Evolutionary conservation across 1,140 invertebrate species (phyloP).

Genomic region (Zaprionus inermis): DNA sequence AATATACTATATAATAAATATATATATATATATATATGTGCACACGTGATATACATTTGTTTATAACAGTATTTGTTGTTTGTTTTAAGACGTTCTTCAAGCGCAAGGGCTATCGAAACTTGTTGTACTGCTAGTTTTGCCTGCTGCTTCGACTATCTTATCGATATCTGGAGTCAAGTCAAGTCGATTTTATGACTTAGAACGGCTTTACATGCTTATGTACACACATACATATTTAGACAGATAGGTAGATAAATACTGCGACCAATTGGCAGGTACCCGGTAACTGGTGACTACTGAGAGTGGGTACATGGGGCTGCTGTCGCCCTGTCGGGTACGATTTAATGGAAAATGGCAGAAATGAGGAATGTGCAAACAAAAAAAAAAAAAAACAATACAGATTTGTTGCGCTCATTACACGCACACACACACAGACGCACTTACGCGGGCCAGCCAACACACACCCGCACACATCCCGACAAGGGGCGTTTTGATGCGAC

Average conservation of each 20-base stretch:
- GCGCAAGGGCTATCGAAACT: neutral
- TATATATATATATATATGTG: no score
- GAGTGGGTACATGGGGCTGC: constrained; percentile 11
- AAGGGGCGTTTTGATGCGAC: constrained; percentile 44
- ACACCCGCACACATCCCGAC: constrained; percentile 12
- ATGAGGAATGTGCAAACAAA: constrained; percentile 40
- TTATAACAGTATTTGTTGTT: no score
- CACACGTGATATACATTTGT: no score
- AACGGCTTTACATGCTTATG: neutral
- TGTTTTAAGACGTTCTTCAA: neutral
- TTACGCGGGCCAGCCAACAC: neutral
- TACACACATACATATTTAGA: constrained; percentile 3
- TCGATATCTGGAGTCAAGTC: constrained; percentile 20
- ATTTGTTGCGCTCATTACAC: constrained; percentile 50
- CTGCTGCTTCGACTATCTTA: constrained; percentile 35
- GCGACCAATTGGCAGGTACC: constrained; percentile 32
- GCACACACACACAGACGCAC: constrained; percentile 18
- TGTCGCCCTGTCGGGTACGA: neutral
- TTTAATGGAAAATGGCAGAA: constrained; percentile 39
- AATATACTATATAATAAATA: neutral
- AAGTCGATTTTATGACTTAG: constrained; percentile 25
- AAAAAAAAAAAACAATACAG: constrained; percentile 39
- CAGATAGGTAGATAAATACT: constrained; percentile 24
- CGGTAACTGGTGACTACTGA: constrained; percentile 23
- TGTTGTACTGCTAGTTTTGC: neutral